phyloP scores from a whole-genome alignment of 2,113 vertebrate genomes.

The Myodes glareolus region DNA sequence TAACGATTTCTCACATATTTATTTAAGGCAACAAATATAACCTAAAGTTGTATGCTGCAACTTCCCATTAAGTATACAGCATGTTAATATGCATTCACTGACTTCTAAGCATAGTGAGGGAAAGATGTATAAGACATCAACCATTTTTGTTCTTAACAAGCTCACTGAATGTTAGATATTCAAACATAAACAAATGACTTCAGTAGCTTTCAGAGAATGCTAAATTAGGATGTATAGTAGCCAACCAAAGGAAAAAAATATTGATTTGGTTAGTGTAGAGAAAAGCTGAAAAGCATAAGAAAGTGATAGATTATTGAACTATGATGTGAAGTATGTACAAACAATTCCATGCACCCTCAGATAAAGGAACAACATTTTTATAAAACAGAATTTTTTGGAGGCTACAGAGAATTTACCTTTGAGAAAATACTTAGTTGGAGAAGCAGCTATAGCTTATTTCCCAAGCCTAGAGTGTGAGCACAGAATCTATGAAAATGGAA shows the following conservation, averaged over 20 bases:
- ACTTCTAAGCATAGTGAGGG: neutral
- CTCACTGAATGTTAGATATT: neutral
- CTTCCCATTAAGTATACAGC: neutral
- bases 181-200: conserved; percentile 21
- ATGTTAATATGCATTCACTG: neutral
- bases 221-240: neutral
- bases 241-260: neutral
- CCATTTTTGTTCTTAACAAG: neutral
- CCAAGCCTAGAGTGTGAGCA: neutral
- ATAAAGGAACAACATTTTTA: neutral
- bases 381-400: conserved; percentile 8
- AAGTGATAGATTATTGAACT: neutral
- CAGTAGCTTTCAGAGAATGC: neutral
- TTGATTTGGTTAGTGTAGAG: neutral
- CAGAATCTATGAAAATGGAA: neutral
- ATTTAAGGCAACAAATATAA: neutral
- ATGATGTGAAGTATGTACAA: neutral
- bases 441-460: neutral
- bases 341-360: neutral
- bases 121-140: neutral
- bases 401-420: neutral
- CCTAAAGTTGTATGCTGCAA: neutral
- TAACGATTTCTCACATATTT: neutral
- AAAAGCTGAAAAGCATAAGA: neutral
- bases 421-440: neutral